Percentiles rank a stretch among this genome's conserved stretches.
Evolutionary conservation across 2,797 vertebrate genomes (phyloP).

Genomic region (Morelia viridis): DNA sequence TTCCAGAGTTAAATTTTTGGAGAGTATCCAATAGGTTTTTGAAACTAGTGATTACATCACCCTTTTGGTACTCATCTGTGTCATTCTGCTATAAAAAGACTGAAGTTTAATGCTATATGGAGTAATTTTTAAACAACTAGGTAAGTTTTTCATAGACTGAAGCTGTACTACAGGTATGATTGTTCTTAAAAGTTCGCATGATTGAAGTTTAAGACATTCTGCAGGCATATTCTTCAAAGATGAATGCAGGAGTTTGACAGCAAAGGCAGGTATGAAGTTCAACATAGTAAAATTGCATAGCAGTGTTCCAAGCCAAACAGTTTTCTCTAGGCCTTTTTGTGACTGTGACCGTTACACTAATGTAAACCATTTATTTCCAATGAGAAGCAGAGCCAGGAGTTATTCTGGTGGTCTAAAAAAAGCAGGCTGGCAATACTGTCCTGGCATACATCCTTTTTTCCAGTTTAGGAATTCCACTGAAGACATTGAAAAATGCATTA

Average conservation of each 20-base stretch:
- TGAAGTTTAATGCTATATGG: conserved; percentile 28
- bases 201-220: background rate
- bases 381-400: conserved; percentile 2
- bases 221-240: background rate
- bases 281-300: background rate
- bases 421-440: background rate
- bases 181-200: background rate
- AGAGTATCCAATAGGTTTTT: conserved; percentile 42
- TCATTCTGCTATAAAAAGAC: conserved; percentile 43
- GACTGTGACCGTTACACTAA: conserved; percentile 3
- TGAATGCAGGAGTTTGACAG: background rate
- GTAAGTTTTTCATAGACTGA: background rate
- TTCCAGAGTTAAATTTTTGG: conserved; percentile 51
- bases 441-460: conserved; percentile 23
- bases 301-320: conserved; percentile 6
- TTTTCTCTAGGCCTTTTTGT: conserved; percentile 25
- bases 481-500: conserved; percentile 46
- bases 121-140: background rate
- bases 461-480: conserved; percentile 33
- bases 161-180: background rate
- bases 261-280: background rate
- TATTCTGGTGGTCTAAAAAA: conserved; percentile 19
- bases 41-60: conserved; percentile 42
- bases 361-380: conserved; percentile 9
- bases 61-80: conserved; percentile 35